Base-by-base conservation (phyloP, 2,888 invertebrate species). In the Formica aserva region DNA sequence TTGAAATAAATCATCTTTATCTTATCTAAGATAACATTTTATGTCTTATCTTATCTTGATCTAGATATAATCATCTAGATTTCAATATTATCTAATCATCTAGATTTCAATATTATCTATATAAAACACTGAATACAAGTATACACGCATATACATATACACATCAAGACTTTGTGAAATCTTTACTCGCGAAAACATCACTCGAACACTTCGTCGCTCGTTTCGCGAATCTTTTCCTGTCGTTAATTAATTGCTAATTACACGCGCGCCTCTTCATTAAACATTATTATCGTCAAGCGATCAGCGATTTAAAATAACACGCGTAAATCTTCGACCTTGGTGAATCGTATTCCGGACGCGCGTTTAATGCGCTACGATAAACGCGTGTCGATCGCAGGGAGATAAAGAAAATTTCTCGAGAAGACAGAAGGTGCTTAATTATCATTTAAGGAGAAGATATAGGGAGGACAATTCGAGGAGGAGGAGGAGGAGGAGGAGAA, bases 401-500 rank as follows among this genome's bases (percentile, higher is more conserved):
- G 69, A 78, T 78, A 78, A 69, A 32, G 32, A 32, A 32, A 60
- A 78, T 71, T 78, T 78, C 71, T 71, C 57, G 11, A 9, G 8
- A 57, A 60, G 45, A 71, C 78, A 41, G 32, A 41, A 71, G 45
- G 57, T 78, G 71, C 57, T 71, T 78, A 78, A 78, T 78, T 78
- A 78, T 71, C 78, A 78, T 78, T 78, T 71, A 78, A 71, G 78
- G 15, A 78, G 71, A 57, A 60, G 71, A 71, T 45, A 45, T 18
- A 60, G 41, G 67, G 55, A 57, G 69, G 78, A 60, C 78, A 71
- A 71, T 78, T 78, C 60, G 48, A 32, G 32, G 4, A 4, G 32
- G 32, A 5, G 32, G 4, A 4, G 32, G 32, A 5, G 32, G 32
- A 5, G 32, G 15, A 22, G 57, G 4, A 11, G 11, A 4, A 8